A percentile compares a stretch with the other conserved stretches of the same genome.
These are phyloP conservation scores for Paracentrotus lividus DNA, from an alignment of 53 echinoderm and acorn worm species.

Conservation along the genomic window DNA sequence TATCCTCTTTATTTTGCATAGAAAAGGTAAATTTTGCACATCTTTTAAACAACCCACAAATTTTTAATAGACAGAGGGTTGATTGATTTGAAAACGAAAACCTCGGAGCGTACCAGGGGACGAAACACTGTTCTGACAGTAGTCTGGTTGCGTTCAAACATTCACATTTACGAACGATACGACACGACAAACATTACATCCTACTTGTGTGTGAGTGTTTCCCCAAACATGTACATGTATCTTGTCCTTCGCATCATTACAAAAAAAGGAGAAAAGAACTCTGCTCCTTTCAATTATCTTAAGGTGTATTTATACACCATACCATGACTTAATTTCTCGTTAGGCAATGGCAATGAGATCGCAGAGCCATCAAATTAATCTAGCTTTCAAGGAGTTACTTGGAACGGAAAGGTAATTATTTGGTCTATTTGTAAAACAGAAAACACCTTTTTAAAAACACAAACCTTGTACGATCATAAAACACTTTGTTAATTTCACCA, in stretches of 20 bases:
- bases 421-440: neutral
- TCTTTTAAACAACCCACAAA: neutral
- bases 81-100: neutral
- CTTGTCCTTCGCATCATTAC: neutral
- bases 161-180: conserved; percentile 35
- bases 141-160: conserved; percentile 10
- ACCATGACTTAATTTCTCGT: too few relatives aligned
- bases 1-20: neutral
- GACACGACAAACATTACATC: neutral
- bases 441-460: conserved; percentile 13
- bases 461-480: conserved; percentile 45
- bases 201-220: neutral
- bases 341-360: too few relatives aligned
- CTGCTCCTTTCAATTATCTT: too few relatives aligned
- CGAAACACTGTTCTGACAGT: conserved; percentile 24
- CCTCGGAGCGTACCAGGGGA: neutral
- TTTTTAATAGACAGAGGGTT: neutral
- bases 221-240: neutral
- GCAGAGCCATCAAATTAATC: too few relatives aligned
- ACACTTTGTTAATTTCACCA: conserved; percentile 49
- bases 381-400: neutral
- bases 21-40: neutral
- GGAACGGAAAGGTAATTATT: neutral
- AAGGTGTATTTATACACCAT: too few relatives aligned
- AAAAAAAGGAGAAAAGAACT: too few relatives aligned